Base-by-base conservation (phyloP, 2,888 invertebrate genomes). In the Drosophila dives region DNA sequence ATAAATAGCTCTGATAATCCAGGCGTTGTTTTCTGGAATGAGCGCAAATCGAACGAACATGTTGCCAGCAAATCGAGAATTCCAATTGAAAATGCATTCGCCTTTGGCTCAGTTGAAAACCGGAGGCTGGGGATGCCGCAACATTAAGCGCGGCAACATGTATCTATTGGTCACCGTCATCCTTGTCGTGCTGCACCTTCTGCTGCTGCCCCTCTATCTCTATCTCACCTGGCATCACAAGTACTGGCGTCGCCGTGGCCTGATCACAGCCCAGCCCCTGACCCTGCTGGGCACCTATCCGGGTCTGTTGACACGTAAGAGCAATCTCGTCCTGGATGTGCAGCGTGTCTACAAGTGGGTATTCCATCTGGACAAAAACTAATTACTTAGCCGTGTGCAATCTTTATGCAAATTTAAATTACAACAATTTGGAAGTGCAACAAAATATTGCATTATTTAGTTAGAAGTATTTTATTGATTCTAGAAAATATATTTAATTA, bases 331-430 rank as follows among this genome's bases (percentile, higher is more conserved):
- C 0, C 81, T 90, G 56, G 93, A 93, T 50, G 82, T 92, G 23
- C 91, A 92, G 73, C 86, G 88, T 10, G 86, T 93, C 26, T 94
- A 94, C 77, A 84, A 91, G 94, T 94, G 72, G 78, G 83, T 73
- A 45, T 23, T 23, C 12, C 12, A 15, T 45, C 20, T 2, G 7
- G 0, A 45, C 2, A 1, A 6, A 1, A 45, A 11, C 20, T 7
- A n/a, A 10, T n/a, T 40, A 11, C 5, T 40, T 5, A 40, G 10
- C 40, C 10, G n/a, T 40, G 4, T 40, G 40, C n/a, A 40, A 40
- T 10, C n/a, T 38, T 4, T 38, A 10, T n/a, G 17, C 17, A 10
- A 10, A 10, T 3, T n/a, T 10, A n/a, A 10, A 10, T n/a, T n/a
- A 0, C 10, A n/a, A 40, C 38, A 40, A n/a, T 10, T n/a, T 40